Conservation (phyloP, 2,797 vertebrate genomes). For the Pristis pectinata region DNA sequence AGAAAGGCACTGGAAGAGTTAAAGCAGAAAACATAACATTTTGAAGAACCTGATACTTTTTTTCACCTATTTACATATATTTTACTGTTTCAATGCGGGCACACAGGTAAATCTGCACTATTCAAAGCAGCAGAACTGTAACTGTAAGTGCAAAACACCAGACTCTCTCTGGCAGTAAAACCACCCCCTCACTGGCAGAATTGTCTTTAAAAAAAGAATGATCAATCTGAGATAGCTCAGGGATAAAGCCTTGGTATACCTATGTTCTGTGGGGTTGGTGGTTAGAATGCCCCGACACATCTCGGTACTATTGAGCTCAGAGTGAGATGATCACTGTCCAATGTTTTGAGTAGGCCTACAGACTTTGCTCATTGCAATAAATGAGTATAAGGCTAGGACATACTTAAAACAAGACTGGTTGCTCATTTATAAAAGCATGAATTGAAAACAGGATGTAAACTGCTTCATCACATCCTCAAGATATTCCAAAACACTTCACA, state of each 20-base stretch:
- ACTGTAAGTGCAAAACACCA: constrained; percentile 10
- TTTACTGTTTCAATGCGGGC: background rate
- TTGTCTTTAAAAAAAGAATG: background rate
- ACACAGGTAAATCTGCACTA: background rate
- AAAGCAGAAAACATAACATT: constrained; percentile 12
- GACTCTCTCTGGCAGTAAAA: background rate
- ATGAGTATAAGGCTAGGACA: background rate
- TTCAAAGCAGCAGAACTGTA: constrained; percentile 33
- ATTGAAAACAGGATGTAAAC: background rate
- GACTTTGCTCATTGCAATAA: background rate
- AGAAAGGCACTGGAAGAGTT: background rate
- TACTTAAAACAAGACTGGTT: background rate
- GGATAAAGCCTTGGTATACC: background rate
- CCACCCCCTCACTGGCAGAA: background rate
- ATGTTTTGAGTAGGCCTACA: background rate
- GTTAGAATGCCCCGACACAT: background rate
- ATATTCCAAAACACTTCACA: background rate
- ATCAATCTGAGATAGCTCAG: background rate
- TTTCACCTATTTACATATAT: constrained; percentile 27
- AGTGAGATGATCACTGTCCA: background rate
- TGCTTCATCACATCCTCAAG: background rate
- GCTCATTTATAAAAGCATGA: background rate
- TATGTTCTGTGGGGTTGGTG: no score
- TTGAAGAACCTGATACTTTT: background rate
- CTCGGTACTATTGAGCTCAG: background rate